Conservation (phyloP, 1,140 invertebrate genomes). For the Diorhabda carinulata region DNA sequence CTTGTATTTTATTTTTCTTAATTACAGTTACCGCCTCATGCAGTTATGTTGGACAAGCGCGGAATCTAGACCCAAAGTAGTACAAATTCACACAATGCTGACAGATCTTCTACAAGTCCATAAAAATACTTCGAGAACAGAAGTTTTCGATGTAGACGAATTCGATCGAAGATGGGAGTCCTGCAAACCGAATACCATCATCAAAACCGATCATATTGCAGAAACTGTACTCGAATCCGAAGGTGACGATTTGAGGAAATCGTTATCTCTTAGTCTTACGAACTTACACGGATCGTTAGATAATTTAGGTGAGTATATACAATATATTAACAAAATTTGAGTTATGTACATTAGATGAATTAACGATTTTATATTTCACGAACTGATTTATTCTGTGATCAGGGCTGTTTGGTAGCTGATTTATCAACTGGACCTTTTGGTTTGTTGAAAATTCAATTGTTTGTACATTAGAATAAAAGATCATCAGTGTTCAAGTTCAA, state of each 20-base stretch:
- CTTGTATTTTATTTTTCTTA: not conserved
- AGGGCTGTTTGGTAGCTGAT: no score
- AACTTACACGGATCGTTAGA: conserved; percentile 60
- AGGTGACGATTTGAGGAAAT: conserved; percentile 27
- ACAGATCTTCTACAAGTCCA: conserved; percentile 53
- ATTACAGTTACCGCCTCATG: conserved; percentile 62
- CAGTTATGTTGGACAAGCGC: conserved; percentile 59
- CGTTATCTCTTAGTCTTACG: conserved; percentile 50
- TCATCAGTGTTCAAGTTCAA: no score
- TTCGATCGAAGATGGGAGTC: conserved; percentile 67
- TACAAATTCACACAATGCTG: conserved; percentile 57
- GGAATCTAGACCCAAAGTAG: conserved; percentile 48
- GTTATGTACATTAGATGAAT: no score
- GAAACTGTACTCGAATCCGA: conserved; percentile 33
- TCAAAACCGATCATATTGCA: conserved; percentile 54
- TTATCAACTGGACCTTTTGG: no score
- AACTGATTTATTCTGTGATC: no score
- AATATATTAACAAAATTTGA: no score
- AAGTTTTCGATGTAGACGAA: conserved; percentile 50
- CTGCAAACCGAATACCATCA: conserved; percentile 60
- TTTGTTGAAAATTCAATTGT: no score
- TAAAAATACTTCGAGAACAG: conserved; percentile 39
- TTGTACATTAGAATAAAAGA: no score
- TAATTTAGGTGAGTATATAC: conserved; percentile 44
- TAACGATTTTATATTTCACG: no score